Evolutionary conservation across 2,888 invertebrate genomes (phyloP).

Genomic region (Hirtodrosophila trivittata): DNA sequence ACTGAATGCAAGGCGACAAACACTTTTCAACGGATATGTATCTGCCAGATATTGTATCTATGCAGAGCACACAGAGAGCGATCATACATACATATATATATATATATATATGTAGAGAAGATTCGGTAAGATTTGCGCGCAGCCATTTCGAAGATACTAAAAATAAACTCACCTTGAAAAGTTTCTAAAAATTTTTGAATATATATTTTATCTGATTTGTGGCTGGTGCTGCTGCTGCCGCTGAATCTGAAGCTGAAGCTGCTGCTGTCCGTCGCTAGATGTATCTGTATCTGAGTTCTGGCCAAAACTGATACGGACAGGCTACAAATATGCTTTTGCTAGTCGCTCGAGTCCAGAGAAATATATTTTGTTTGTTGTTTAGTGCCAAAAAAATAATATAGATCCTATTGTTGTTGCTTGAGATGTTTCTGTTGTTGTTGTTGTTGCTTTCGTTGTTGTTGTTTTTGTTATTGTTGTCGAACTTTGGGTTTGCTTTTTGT

Average conservation of each 20-base stretch:
- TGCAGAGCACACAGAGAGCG: neutral
- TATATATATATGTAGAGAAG: conserved; percentile 29
- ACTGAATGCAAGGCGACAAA: conserved; percentile 28
- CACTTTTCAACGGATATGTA: conserved; percentile 46
- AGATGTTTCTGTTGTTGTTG: conserved; percentile 28
- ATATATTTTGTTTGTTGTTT: conserved; percentile 27
- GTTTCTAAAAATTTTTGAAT: conserved; percentile 79
- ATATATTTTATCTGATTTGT: conserved; percentile 51
- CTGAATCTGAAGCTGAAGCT: neutral
- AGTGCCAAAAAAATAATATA: neutral
- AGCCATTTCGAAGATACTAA: conserved; percentile 82
- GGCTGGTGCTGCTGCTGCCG: conserved; percentile 24
- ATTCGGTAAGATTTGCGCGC: conserved; percentile 73
- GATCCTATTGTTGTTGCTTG: conserved; percentile 1
- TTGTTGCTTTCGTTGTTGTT: conserved; percentile 8
- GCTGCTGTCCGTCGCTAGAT: conserved; percentile 38
- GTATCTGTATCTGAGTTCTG: conserved; percentile 43
- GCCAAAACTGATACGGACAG: conserved; percentile 48
- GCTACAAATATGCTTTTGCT: conserved; percentile 33
- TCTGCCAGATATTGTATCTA: conserved; percentile 51
- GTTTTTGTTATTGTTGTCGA: conserved; percentile 23
- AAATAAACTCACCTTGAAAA: conserved; percentile 85
- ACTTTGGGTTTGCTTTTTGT: conserved; percentile 32
- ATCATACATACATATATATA: conserved; percentile 9
- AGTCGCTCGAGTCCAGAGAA: conserved; percentile 55